Percentiles rank a stretch among this genome's conserved stretches.
These are phyloP conservation scores for Toxotes lorentzi DNA, from an alignment of 2,797 vertebrate genomes.

Conservation along the genomic window DNA sequence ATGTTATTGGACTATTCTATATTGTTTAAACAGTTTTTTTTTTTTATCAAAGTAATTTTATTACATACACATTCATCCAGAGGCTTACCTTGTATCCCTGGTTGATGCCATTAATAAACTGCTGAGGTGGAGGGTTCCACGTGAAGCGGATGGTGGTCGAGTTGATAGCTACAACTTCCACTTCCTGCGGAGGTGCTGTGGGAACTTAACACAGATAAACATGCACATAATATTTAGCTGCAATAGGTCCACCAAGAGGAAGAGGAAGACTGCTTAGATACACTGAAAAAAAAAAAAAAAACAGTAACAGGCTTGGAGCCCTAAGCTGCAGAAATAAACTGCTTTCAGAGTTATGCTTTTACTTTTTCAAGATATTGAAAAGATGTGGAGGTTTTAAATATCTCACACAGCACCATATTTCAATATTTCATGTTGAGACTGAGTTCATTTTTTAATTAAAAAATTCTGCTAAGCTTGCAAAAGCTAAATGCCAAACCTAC, in stretches of 20 bases:
- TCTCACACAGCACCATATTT: constrained; percentile 32
- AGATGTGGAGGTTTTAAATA: constrained; percentile 30
- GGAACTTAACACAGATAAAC: constrained; percentile 86
- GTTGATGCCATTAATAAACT: constrained; percentile 98
- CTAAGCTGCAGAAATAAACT: constrained; percentile 5
- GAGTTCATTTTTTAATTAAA: constrained; percentile 55
- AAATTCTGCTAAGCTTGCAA: constrained; percentile 62
- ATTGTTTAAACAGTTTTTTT: neutral
- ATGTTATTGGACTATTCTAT: too few relatives aligned
- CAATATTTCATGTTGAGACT: constrained; percentile 50
- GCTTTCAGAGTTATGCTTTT: constrained; percentile 8
- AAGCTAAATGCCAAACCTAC: constrained; percentile 68
- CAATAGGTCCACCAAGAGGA: constrained; percentile 14
- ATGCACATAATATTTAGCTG: constrained; percentile 46
- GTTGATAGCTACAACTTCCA: constrained; percentile 90
- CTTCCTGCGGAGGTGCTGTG: constrained; percentile 94
- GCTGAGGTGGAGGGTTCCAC: constrained; percentile 96
- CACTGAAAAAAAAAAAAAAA: neutral
- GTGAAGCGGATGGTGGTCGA: constrained; percentile 93
- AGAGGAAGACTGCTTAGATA: constrained; percentile 7
- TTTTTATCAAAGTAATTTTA: neutral
- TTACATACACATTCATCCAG: constrained; percentile 8
- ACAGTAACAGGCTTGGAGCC: neutral
- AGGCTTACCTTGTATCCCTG: constrained; percentile 96
- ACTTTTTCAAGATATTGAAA: constrained; percentile 25